Conservation (phyloP, 2,113 vertebrate genomes). For the Cheirogaleus medius region DNA sequence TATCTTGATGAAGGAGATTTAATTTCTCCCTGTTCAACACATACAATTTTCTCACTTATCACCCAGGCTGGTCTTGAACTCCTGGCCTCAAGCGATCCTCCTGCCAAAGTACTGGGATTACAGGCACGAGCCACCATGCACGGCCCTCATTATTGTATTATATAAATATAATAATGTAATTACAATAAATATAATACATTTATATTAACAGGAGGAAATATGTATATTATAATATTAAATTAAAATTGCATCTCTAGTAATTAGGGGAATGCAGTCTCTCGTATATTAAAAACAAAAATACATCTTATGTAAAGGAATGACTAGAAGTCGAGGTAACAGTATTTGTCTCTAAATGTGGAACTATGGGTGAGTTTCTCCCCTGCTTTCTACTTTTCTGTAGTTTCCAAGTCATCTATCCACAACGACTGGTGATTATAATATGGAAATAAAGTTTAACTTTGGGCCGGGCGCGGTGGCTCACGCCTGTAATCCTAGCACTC, state of each 20-base stretch:
- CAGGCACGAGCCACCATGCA: no score
- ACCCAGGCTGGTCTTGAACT: no score
- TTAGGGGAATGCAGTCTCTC: neutral
- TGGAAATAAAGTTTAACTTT: neutral
- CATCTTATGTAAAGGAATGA: neutral
- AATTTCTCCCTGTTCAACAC: conserved; percentile 33
- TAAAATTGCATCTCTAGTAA: neutral
- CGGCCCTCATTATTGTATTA: neutral
- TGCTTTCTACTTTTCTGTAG: neutral
- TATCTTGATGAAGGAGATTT: neutral
- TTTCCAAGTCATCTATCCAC: neutral
- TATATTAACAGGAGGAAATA: conserved; percentile 6
- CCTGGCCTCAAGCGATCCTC: no score
- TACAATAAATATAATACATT: neutral
- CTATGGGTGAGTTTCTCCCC: neutral
- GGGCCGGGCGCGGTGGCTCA: no score
- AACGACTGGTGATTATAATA: neutral
- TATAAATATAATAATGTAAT: neutral
- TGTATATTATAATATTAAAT: neutral
- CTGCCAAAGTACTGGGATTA: no score
- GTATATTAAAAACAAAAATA: neutral
- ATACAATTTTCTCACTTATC: neutral
- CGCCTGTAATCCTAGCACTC: no score
- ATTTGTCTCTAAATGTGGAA: neutral
- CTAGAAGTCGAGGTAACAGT: neutral